These are phyloP conservation scores for Leptopilina syphax DNA, from an alignment of 2,888 invertebrate species.

Conservation along the genomic window DNA sequence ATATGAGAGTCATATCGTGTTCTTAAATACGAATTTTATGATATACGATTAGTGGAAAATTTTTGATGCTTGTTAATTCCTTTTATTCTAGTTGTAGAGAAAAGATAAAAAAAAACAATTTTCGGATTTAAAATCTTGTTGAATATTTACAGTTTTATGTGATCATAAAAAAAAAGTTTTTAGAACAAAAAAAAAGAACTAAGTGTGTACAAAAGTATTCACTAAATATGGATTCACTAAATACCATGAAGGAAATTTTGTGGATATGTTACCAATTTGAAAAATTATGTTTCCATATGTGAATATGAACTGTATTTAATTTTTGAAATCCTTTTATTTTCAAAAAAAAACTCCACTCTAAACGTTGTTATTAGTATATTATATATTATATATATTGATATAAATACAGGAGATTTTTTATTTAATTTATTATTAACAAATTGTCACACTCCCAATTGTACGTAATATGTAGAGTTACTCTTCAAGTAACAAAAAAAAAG, in stretches of 20 bases:
- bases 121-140: conserved; percentile 25
- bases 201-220: conserved; percentile 12
- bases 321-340: conserved; percentile 20
- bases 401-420: conserved; percentile 44
- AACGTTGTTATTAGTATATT: conserved; percentile 52
- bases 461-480: conserved; percentile 58
- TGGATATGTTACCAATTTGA: conserved; percentile 38
- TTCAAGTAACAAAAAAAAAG: conserved; percentile 56
- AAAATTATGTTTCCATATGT: conserved; percentile 26
- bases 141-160: conserved; percentile 23
- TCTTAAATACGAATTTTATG: conserved; percentile 15
- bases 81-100: conserved; percentile 20
- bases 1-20: neutral
- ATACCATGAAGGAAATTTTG: conserved; percentile 9
- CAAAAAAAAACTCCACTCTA: conserved; percentile 47
- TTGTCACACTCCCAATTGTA: conserved; percentile 57
- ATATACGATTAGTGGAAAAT: neutral
- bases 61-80: conserved; percentile 8
- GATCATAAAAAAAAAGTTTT: conserved; percentile 14
- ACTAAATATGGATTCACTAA: conserved; percentile 5
- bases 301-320: conserved; percentile 18
- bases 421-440: conserved; percentile 61
- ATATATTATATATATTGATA: conserved; percentile 14
- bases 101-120: neutral
- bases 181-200: neutral